Base-by-base conservation (phyloP, 2,113 vertebrate genomes). In the Erpornis zantholeuca region DNA sequence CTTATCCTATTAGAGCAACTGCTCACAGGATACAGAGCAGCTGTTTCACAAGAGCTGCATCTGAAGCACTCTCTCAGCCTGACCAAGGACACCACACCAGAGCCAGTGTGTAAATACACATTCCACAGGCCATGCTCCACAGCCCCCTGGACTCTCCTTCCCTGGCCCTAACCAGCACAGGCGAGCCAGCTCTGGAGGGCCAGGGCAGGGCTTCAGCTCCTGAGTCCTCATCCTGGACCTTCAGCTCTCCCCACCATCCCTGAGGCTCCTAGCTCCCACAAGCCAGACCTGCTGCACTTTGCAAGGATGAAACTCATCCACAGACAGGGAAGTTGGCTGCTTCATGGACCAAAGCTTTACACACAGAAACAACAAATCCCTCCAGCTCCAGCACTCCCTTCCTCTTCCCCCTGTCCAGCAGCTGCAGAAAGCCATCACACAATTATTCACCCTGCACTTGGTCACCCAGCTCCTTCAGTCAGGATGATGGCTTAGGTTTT, bases 341-440 rank as follows among this genome's bases (percentile, higher is more conserved):
- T 54, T 42, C 23, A 16, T 7, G 15, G 22, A 71, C 19, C 28
- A 56, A 44, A 14, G 33, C 35, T 36, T 57, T 9, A 25, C 69
- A 57, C 0, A 1, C 0, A 65, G 31, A 71, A 93, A 71, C 1
- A 4, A 66, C 44, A 53, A 54, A n/a, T 0, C 44, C 10, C 49
- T 59, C 27, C 35, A 75, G 71, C 50, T 65, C 8, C n/a, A 86
- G 50, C 50, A 11, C 27, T 64, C 7, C 15, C 24, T 45, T 19
- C 40, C 60, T 33, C 47, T 7, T 13, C 4, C 49, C 8, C 40
- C 29, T 44, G 47, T 4, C 50, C 64, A 61, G 90, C 64, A 83
- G 42, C 66, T 78, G 63, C 4, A 11, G 52, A 40, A 29, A 79
- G 56, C 38, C 86, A 75, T 2, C 29, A 45, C 0, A 0, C 0